Conservation (phyloP, 2,888 invertebrate species). For the Cerceris ruficornis region DNA sequence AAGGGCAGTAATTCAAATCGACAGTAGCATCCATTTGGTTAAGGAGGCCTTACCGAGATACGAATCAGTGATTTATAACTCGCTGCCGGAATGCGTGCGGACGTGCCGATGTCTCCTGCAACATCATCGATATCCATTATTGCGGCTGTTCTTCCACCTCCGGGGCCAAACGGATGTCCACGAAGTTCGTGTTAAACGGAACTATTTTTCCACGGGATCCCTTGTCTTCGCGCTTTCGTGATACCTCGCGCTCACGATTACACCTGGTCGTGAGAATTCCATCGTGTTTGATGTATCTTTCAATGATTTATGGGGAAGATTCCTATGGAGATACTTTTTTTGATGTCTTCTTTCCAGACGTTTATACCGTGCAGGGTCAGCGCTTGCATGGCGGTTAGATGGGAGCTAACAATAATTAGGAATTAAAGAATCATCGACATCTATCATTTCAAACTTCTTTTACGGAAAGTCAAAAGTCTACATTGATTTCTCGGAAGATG, state of each 20-base stretch:
- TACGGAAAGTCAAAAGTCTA: too few species aligned
- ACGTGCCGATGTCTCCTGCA: slow-evolving; percentile 66
- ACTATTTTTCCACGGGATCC: neutral
- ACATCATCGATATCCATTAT: slow-evolving; percentile 71
- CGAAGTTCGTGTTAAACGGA: slow-evolving; percentile 29
- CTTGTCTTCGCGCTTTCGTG: slow-evolving; percentile 2
- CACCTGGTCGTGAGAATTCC: neutral
- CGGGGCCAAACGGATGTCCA: slow-evolving; percentile 31
- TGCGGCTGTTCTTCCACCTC: slow-evolving; percentile 49
- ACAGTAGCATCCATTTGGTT: slow-evolving; percentile 74
- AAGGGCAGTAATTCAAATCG: slow-evolving; percentile 74
- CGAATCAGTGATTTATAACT: slow-evolving; percentile 73
- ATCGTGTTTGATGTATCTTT: neutral
- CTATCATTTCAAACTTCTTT: too few species aligned
- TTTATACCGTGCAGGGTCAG: neutral
- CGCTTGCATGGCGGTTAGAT: neutral
- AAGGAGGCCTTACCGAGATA: slow-evolving; percentile 68
- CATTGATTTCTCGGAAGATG: too few species aligned
- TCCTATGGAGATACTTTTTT: neutral
- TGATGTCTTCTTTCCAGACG: neutral
- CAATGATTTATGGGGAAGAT: neutral
- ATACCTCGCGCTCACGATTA: neutral
- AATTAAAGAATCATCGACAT: too few species aligned
- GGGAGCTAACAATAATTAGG: neutral
- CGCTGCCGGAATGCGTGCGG: slow-evolving; percentile 73